These are phyloP conservation scores for Conus canariensis DNA, from an alignment of 2,888 invertebrate genomes.

Conservation along the genomic window DNA sequence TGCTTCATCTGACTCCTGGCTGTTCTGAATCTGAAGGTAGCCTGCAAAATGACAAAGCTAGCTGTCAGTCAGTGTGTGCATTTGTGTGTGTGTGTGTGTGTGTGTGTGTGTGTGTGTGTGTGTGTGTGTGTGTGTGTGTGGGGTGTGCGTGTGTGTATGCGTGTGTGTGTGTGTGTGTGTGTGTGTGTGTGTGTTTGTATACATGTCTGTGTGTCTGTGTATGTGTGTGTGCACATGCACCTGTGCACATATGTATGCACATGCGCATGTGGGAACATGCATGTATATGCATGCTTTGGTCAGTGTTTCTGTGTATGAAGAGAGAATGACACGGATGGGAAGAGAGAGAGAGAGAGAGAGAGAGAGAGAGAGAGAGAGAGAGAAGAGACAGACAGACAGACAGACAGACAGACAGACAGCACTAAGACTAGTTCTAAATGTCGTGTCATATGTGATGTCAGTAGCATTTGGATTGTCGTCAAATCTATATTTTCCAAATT, in stretches of 20 bases:
- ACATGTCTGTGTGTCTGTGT: not conserved
- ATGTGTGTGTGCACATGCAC: not conserved
- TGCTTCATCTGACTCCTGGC: slow-evolving; percentile 94
- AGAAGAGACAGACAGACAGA: slow-evolving; percentile 8
- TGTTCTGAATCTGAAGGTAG: slow-evolving; percentile 92
- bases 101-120: no score
- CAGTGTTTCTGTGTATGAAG: not conserved
- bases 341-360: not conserved
- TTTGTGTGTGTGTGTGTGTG: no score
- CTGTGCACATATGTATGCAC: not conserved
- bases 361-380: slow-evolving; percentile 6
- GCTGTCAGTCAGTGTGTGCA: not conserved
- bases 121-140: not conserved
- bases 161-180: slow-evolving; percentile 11
- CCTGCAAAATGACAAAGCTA: slow-evolving; percentile 81
- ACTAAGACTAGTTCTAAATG: not conserved
- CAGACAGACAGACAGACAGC: not conserved
- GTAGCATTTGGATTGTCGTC: no score
- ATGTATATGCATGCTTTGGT: not conserved
- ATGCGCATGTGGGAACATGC: not conserved
- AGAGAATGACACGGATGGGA: no score
- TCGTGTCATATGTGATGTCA: no score
- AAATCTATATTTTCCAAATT: no score
- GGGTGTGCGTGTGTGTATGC: not conserved
- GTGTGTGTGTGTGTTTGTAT: not conserved